Conservation (phyloP, 2,797 vertebrate genomes). For the Squalus acanthias region DNA sequence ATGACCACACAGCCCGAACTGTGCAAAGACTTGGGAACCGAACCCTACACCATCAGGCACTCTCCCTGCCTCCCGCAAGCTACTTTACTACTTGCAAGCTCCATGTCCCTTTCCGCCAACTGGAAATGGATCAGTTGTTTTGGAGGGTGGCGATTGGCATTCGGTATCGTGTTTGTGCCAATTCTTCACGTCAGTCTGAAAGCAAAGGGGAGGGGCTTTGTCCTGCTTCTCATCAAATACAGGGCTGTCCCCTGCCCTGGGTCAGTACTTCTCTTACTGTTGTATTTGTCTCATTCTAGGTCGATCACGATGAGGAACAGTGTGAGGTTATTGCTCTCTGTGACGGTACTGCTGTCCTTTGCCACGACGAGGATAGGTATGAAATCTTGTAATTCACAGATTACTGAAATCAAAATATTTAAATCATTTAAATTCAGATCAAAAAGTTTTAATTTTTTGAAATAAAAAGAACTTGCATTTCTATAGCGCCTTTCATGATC, state of each 20-base stretch:
- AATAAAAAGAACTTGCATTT: not conserved
- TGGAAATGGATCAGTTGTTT: not conserved
- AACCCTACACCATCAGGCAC: not conserved
- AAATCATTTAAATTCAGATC: not conserved
- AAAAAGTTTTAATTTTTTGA: not conserved
- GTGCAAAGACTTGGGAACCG: not conserved
- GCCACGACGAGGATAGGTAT: not conserved
- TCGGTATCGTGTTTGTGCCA: not conserved
- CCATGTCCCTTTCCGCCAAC: not conserved
- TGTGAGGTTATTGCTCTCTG: conserved; percentile 44
- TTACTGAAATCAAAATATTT: not conserved
- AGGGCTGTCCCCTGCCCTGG: not conserved
- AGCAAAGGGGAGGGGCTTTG: not conserved
- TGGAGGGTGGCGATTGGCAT: not conserved
- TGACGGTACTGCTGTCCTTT: conserved; percentile 44
- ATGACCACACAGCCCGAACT: not conserved
- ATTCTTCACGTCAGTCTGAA: not conserved
- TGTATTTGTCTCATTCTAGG: not conserved
- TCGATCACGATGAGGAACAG: conserved; percentile 49
- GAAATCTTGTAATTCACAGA: not conserved
- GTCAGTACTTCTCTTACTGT: conserved; percentile 40
- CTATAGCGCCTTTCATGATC: not conserved
- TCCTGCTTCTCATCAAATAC: not conserved
- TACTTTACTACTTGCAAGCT: not conserved
- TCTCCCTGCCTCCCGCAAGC: not conserved